Conservation (phyloP, 1,140 invertebrate genomes). For the Condylostylus longicornis region DNA sequence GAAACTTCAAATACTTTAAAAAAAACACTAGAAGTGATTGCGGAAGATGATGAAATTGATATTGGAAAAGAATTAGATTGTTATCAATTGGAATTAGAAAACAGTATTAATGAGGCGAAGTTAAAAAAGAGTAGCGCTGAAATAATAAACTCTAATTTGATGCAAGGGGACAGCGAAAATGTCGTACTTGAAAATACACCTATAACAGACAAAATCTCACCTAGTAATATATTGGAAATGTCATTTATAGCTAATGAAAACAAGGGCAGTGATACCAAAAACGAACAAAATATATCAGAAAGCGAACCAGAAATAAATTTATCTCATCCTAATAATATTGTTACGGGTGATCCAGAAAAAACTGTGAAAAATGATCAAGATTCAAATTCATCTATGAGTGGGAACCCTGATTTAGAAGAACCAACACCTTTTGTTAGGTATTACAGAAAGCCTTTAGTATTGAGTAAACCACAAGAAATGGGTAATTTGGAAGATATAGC, state of each 20-base stretch:
- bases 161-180: slow-evolving; percentile 11
- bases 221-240: background rate
- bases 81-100: slow-evolving; percentile 30
- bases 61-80: slow-evolving; percentile 30
- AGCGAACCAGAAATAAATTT: background rate
- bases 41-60: slow-evolving; percentile 23
- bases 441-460: slow-evolving; percentile 13
- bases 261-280: background rate
- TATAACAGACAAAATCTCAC: background rate
- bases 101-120: slow-evolving; percentile 32
- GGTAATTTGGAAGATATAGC: slow-evolving; percentile 8
- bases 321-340: background rate
- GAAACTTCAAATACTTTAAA: slow-evolving; percentile 17
- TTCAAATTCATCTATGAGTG: slow-evolving; percentile 26
- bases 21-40: slow-evolving; percentile 20
- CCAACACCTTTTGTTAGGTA: slow-evolving; percentile 24
- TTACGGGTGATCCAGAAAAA: background rate
- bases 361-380: slow-evolving; percentile 9
- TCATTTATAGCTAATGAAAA: background rate
- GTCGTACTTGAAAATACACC: slow-evolving; percentile 4
- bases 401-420: slow-evolving; percentile 20
- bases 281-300: background rate
- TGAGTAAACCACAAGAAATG: slow-evolving; percentile 11
- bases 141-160: slow-evolving; percentile 11
- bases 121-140: slow-evolving; percentile 16